Percentiles rank a stretch among this genome's conserved stretches.
These are phyloP conservation scores for Prionace glauca DNA, from an alignment of 2,797 vertebrate species.

Conservation along the genomic window DNA sequence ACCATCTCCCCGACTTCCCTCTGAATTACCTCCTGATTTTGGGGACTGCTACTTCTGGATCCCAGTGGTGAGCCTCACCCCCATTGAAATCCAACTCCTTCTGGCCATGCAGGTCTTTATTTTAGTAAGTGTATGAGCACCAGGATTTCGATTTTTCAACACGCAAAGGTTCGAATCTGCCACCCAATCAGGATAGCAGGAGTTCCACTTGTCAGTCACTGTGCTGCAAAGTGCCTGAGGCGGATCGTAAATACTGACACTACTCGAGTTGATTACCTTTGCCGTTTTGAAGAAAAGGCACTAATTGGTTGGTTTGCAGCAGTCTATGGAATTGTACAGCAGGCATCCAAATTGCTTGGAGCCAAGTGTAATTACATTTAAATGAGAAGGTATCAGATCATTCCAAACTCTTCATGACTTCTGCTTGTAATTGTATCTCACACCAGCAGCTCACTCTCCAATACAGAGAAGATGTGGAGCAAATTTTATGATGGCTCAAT, in stretches of 20 bases:
- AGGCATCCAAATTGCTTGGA: not conserved
- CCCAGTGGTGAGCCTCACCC: not conserved
- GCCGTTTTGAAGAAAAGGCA: not conserved
- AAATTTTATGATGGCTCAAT: not conserved
- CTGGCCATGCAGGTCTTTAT: not conserved
- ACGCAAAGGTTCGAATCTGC: not conserved
- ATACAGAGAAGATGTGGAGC: not conserved
- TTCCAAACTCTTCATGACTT: not conserved
- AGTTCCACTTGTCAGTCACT: not conserved
- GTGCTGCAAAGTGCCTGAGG: not conserved
- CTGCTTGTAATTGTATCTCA: not conserved
- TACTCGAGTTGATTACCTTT: not conserved
- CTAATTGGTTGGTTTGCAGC: not conserved
- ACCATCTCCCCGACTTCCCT: not conserved
- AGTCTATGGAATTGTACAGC: not conserved
- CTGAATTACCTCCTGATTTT: not conserved
- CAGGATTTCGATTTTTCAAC: not conserved
- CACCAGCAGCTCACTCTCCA: not conserved
- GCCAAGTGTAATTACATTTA: not conserved
- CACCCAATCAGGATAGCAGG: not conserved
- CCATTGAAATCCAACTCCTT: not conserved
- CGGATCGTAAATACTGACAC: not conserved
- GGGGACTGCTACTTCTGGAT: not conserved
- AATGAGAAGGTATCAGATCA: not conserved
- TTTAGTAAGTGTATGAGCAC: not conserved